Evolutionary conservation across 2,888 invertebrate genomes (phyloP).

Genomic region (Nomada fabriciana): DNA sequence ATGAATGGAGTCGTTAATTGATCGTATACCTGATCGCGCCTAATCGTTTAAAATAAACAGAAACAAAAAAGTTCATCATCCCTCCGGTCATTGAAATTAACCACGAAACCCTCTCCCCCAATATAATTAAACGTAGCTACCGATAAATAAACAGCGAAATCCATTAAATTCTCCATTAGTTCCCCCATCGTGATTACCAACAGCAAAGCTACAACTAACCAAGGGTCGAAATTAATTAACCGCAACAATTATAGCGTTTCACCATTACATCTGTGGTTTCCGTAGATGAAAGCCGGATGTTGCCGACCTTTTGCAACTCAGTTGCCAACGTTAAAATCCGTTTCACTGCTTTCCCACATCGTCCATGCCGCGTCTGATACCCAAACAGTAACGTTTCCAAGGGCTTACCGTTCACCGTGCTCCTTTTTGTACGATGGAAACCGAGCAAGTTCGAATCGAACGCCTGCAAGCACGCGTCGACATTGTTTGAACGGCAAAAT

Average conservation of each 20-base stretch:
- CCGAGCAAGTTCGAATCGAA: constrained; percentile 22
- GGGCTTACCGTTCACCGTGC: constrained; percentile 36
- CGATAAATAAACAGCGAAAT: no score
- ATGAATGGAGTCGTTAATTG: no score
- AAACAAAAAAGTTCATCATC: no score
- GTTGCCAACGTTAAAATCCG: constrained; percentile 22
- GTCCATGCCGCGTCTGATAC: constrained; percentile 13
- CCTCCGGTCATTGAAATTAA: no score
- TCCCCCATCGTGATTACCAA: not conserved
- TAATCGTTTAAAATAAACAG: no score
- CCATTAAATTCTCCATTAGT: no score
- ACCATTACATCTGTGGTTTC: not conserved
- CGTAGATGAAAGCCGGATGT: not conserved
- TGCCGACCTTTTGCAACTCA: constrained; percentile 13
- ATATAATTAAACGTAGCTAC: no score
- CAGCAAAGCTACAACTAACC: not conserved
- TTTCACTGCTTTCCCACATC: constrained; percentile 15
- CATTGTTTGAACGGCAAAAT: constrained; percentile 41
- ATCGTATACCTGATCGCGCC: no score
- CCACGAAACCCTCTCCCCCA: no score
- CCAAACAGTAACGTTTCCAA: constrained; percentile 40
- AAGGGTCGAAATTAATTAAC: not conserved
- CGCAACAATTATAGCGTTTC: not conserved
- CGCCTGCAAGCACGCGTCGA: constrained; percentile 16
- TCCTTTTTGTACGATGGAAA: constrained; percentile 26